These are phyloP conservation scores for Carassius carassius DNA, from an alignment of 2,113 vertebrate genomes.

Conservation along the genomic window DNA sequence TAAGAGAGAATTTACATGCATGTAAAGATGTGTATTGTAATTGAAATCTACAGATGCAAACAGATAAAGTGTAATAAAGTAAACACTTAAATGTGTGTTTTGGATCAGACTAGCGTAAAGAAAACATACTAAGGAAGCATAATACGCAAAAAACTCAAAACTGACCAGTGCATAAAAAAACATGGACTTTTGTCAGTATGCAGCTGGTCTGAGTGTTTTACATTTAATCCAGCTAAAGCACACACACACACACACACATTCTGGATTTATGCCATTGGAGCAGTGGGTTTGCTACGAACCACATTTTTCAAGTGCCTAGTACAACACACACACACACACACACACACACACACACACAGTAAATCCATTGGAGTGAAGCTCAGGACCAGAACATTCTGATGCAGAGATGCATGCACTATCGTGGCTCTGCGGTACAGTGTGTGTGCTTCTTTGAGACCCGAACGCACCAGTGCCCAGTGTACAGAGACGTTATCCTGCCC, in stretches of 20 bases:
- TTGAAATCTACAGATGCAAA: not conserved
- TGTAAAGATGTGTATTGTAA: not conserved
- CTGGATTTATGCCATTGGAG: conserved; percentile 1
- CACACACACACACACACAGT: conserved; percentile 28
- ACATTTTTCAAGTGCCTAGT: conserved; percentile 28
- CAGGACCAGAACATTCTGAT: conserved; percentile 12
- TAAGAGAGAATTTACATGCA: not conserved
- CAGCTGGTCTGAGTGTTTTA: not conserved
- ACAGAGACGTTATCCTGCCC: not conserved
- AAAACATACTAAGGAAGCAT: no score
- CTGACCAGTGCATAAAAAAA: not conserved
- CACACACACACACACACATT: conserved; percentile 30
- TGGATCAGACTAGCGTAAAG: no score
- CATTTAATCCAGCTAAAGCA: not conserved
- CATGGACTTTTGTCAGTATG: no score
- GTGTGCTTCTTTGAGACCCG: not conserved
- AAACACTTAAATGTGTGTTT: no score
- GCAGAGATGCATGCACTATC: conserved; percentile 16
- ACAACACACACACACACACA: conserved; percentile 32
- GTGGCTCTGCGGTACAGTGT: not conserved
- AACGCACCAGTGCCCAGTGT: not conserved
- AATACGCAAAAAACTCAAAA: not conserved
- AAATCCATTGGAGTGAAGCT: not conserved
- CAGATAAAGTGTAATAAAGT: no score
- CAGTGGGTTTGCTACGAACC: conserved; percentile 1